Evolutionary conservation across 2,888 invertebrate species (phyloP).

Genomic region (Lasioglossum morio): DNA sequence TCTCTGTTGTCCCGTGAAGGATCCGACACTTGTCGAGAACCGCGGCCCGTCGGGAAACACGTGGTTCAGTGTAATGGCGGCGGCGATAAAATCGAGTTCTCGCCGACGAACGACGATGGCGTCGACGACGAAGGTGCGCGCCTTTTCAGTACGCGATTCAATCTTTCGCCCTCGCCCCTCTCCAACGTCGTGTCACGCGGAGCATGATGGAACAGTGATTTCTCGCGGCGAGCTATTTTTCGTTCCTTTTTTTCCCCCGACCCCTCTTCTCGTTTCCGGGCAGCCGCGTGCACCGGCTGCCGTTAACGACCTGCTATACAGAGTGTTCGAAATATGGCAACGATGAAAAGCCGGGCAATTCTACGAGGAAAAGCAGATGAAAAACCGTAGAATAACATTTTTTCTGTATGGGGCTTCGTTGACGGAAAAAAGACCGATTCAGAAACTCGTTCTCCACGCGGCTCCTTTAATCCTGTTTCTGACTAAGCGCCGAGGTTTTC

Average conservation of each 20-base stretch:
- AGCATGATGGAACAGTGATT: slow-evolving; percentile 37
- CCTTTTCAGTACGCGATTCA: slow-evolving; percentile 38
- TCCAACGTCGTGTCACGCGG: slow-evolving; percentile 20
- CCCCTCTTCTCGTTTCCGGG: not conserved
- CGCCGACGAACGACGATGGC: slow-evolving; percentile 2
- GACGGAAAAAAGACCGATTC: not conserved
- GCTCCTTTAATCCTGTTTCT: not conserved
- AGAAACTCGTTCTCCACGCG: not conserved
- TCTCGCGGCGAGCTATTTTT: not conserved
- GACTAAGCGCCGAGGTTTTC: not conserved
- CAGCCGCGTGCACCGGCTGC: not conserved
- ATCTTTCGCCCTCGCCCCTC: slow-evolving; percentile 37
- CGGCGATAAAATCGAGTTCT: slow-evolving; percentile 44
- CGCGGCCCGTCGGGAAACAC: slow-evolving; percentile 32
- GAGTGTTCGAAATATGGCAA: not conserved
- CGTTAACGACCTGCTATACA: slow-evolving; percentile 4
- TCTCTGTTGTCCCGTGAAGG: slow-evolving; percentile 16
- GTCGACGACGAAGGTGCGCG: not conserved
- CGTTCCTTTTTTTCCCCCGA: not conserved
- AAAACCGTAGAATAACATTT: not conserved
- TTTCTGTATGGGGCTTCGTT: not conserved
- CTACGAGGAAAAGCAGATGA: not conserved
- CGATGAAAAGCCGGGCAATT: slow-evolving; percentile 7
- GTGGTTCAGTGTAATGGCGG: slow-evolving; percentile 35
- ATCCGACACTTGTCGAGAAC: slow-evolving; percentile 15